Percentiles rank a stretch among this genome's conserved stretches.
phyloP scores from a whole-genome alignment of 2,888 invertebrate species.

The Caenorhabditis parvicauda region DNA sequence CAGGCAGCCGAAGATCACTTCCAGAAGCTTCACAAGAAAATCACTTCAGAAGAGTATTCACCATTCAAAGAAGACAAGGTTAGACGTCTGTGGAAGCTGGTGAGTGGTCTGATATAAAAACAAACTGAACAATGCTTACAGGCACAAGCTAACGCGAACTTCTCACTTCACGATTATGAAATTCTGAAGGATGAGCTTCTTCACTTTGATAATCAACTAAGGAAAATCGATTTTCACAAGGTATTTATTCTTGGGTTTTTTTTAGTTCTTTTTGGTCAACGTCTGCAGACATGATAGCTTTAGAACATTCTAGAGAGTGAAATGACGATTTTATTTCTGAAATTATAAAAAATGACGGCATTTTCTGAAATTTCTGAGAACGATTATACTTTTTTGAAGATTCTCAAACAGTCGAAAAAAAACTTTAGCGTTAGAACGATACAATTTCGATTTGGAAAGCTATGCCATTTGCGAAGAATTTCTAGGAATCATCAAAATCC shows the following conservation, averaged over 20 bases:
- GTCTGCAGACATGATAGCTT: not conserved
- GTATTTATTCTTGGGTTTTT: conserved; percentile 7
- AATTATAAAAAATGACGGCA: not conserved
- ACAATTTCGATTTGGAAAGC: not conserved
- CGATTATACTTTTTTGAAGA: too few species aligned
- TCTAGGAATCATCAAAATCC: not conserved
- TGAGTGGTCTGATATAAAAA: conserved; percentile 6
- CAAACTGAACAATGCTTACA: conserved; percentile 3
- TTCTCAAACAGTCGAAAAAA: not conserved
- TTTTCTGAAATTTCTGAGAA: not conserved
- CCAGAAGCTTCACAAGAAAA: conserved; percentile 19
- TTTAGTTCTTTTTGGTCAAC: not conserved
- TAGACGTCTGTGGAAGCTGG: conserved; percentile 49
- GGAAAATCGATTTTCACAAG: conserved; percentile 45
- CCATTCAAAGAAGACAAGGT: conserved; percentile 50
- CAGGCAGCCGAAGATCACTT: conserved; percentile 23
- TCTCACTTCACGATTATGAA: conserved; percentile 29
- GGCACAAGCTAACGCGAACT: conserved; percentile 33
- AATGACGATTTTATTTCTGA: not conserved
- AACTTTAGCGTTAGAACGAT: not conserved
- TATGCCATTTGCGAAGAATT: not conserved
- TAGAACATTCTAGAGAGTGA: too few species aligned
- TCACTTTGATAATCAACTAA: conserved; percentile 50
- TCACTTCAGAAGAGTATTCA: conserved; percentile 20
- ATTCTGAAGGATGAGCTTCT: conserved; percentile 37